A percentile compares a stretch with the other conserved stretches of the same genome.
These are phyloP conservation scores for Eolophus roseicapilla DNA, from an alignment of 2,113 vertebrate genomes.

Conservation along the genomic window DNA sequence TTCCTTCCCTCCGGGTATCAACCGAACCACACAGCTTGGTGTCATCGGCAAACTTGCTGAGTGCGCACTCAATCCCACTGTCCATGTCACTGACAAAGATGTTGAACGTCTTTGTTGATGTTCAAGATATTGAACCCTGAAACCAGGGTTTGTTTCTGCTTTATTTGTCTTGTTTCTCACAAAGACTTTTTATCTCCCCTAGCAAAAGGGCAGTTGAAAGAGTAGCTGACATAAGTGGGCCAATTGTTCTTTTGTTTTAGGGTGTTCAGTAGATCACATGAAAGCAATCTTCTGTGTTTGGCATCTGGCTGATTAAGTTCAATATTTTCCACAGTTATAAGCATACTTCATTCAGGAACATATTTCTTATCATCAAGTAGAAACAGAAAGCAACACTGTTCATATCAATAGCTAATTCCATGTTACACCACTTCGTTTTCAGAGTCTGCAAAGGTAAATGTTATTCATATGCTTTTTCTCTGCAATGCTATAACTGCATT, in stretches of 20 bases:
- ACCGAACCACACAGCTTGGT: too few species aligned
- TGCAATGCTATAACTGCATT: background rate
- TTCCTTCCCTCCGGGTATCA: too few species aligned
- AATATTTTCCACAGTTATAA: slow-evolving; percentile 19
- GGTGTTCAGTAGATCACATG: slow-evolving; percentile 5
- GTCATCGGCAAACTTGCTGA: too few species aligned
- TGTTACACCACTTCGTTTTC: background rate
- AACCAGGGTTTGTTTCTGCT: background rate
- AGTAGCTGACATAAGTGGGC: slow-evolving; percentile 44
- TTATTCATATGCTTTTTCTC: background rate
- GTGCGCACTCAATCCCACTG: too few species aligned
- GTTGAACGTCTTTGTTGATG: too few species aligned
- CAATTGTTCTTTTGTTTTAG: slow-evolving; percentile 48
- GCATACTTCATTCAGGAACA: slow-evolving; percentile 47
- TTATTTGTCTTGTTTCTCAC: slow-evolving; percentile 47
- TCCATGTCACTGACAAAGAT: too few species aligned
- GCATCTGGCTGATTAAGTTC: slow-evolving; percentile 42
- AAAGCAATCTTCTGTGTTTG: slow-evolving; percentile 49
- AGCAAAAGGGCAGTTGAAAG: slow-evolving; percentile 33
- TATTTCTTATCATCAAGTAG: slow-evolving; percentile 16
- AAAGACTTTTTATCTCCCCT: slow-evolving; percentile 14
- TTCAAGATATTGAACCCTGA: too few species aligned
- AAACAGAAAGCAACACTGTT: slow-evolving; percentile 21
- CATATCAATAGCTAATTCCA: slow-evolving; percentile 17
- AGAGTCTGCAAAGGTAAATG: background rate